Conservation (phyloP, 2,113 vertebrate genomes). For the Rhinolophus ferrumequinum region DNA sequence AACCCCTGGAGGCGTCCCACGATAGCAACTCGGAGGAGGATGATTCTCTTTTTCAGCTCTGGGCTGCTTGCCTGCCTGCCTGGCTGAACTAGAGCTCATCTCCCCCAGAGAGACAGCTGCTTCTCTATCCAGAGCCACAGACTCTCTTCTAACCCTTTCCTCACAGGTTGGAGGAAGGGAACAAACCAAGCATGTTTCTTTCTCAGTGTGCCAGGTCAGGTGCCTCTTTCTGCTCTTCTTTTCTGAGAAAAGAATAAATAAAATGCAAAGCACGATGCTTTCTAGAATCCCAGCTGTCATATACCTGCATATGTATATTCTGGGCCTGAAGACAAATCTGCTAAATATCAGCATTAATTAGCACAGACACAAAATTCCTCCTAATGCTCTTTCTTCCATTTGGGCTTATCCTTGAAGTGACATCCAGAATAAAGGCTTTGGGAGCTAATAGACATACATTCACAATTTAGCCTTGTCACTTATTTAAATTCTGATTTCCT, state of each 20-base stretch:
- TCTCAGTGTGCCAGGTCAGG: neutral
- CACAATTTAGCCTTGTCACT: neutral
- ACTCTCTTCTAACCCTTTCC: neutral
- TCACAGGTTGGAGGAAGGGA: neutral
- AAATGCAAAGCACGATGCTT: neutral
- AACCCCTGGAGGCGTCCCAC: constrained; percentile 80
- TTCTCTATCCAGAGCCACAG: neutral
- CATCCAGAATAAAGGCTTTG: neutral
- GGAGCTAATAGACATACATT: neutral
- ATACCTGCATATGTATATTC: neutral
- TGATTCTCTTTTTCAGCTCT: constrained; percentile 62
- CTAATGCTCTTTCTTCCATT: neutral
- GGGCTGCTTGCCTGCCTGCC: constrained; percentile 20
- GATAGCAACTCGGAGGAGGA: constrained; percentile 50
- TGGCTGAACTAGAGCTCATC: neutral
- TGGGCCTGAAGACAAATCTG: neutral
- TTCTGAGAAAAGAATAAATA: neutral
- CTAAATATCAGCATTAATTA: constrained; percentile 12
- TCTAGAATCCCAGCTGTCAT: neutral
- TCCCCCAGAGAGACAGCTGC: neutral
- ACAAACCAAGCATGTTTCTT: neutral
- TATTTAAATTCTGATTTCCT: neutral
- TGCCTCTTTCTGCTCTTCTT: neutral
- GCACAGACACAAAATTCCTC: neutral
- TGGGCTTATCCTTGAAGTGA: neutral